phyloP scores from a whole-genome alignment of 92 coral and sea anemone species.

The Nematostella vectensis region DNA sequence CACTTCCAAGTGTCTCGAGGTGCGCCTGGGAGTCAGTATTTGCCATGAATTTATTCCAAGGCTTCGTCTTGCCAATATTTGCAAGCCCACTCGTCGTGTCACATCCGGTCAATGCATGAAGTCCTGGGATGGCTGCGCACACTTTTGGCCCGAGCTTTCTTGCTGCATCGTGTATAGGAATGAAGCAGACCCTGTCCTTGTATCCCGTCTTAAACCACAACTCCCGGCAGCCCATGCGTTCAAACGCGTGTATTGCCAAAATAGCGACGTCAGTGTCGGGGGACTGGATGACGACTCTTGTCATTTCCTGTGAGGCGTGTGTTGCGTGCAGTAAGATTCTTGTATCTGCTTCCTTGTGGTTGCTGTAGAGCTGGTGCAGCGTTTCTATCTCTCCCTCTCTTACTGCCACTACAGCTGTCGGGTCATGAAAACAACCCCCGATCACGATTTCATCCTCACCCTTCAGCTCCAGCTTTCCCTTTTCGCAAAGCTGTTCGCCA shows the following conservation, averaged over 20 bases:
- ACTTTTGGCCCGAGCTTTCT: constrained; percentile 30
- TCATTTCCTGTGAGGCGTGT: constrained; percentile 18
- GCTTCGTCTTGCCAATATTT: constrained; percentile 36
- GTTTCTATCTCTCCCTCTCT: no score
- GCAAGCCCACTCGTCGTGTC: constrained; percentile 36
- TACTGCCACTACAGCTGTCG: no score
- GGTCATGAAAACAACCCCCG: no score
- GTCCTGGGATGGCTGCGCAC: constrained; percentile 29
- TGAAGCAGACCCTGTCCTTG: constrained; percentile 29
- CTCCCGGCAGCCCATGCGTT: constrained; percentile 21
- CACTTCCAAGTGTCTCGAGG: constrained; percentile 26
- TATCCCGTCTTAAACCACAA: constrained; percentile 54
- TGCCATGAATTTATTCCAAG: constrained; percentile 26
- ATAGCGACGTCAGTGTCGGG: constrained; percentile 56
- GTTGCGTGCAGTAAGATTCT: constrained; percentile 36
- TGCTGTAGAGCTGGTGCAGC: no score
- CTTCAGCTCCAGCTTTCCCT: no score
- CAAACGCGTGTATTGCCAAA: constrained; percentile 11
- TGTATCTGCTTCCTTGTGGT: constrained; percentile 38
- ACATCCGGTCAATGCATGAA: constrained; percentile 53
- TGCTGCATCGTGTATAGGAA: constrained; percentile 32
- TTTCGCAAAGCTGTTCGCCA: no score
- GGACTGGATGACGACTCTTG: constrained; percentile 43
- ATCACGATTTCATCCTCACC: no score
- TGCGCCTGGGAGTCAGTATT: constrained; percentile 4